Percentiles rank a stretch among this genome's conserved stretches.
phyloP scores from a whole-genome alignment of 2,888 invertebrate genomes.

The Dicyrtoma fusca region DNA sequence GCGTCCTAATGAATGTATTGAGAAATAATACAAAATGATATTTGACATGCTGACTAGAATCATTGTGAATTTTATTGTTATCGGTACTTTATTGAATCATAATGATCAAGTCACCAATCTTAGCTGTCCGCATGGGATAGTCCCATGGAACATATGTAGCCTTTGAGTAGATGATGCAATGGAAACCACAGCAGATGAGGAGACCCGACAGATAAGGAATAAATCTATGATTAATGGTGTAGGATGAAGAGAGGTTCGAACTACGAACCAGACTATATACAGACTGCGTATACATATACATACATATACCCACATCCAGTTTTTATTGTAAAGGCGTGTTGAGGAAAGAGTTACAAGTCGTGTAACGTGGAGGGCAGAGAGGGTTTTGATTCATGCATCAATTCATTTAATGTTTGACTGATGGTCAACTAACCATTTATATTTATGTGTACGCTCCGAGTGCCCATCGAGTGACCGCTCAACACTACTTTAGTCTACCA shows the following conservation, averaged over 20 bases:
- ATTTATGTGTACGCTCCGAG: conserved; percentile 11
- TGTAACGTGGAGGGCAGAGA: conserved; percentile 20
- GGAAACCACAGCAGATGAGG: too few relatives aligned
- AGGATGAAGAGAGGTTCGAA: conserved; percentile 10
- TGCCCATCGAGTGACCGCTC: conserved; percentile 32
- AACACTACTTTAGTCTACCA: conserved; percentile 11
- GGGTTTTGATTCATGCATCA: conserved; percentile 34
- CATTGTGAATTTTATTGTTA: conserved; percentile 20
- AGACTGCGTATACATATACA: too few relatives aligned
- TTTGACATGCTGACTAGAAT: conserved; percentile 21
- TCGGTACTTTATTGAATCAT: conserved; percentile 22
- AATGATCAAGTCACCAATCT: conserved; percentile 16
- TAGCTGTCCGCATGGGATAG: not conserved
- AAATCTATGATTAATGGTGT: too few relatives aligned
- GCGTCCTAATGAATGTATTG: conserved; percentile 20
- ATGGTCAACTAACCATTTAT: not conserved
- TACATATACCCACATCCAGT: too few relatives aligned
- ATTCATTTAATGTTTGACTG: conserved; percentile 16
- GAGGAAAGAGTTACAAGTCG: conserved; percentile 16
- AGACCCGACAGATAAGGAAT: not conserved
- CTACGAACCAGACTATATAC: too few relatives aligned
- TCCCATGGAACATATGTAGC: not conserved
- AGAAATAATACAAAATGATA: conserved; percentile 10
- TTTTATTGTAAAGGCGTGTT: conserved; percentile 8
- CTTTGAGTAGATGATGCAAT: too few relatives aligned